Evolutionary conservation across 2,113 vertebrate species (phyloP), one percentile per base, ranked within the genome.

Genomic region (Cephalopholis sonnerati): DNA sequence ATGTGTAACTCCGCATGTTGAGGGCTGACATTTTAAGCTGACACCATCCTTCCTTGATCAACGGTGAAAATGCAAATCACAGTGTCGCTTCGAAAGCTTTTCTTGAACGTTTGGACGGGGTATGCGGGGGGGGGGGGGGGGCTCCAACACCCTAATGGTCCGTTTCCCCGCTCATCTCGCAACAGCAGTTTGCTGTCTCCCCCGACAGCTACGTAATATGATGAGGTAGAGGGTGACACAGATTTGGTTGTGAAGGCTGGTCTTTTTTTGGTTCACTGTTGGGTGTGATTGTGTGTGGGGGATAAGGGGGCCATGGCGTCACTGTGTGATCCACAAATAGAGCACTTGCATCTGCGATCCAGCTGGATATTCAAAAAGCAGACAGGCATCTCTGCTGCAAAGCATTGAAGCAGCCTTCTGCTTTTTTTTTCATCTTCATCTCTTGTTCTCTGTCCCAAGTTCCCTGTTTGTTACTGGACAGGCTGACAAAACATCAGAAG

Each of bases 271-370:
- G 39, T 61, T 59, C 25, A 72, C 32, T 39, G 54, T 57, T 75
- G 57, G 64, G 44, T 59, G 62, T 16, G 32, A 58, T 24, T 70
- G 13, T 69, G 57, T 39, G 74, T 44, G n/a, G 36, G 65, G 59
- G 32, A 22, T 39, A 41, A 48, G 66, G 78, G 63, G 57, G 29
- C 3, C 25, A 32, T 69, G 71, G 61, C 61, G 64, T 89, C 83
- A 84, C 76, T 58, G 77, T 67, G 71, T 55, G 85, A 86, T 76
- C 81, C 84, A 81, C 71, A 92, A 91, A 92, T 91, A 83, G 88
- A 86, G 67, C 82, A 29, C 84, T 84, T 51, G 46, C 83, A 77
- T 75, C 85, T 86, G 74, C 29, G 54, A 84, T 87, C 66, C 63
- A 83, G 73, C 81, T 87, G 79, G 88, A 83, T 86, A 79, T 88